A percentile compares a stretch with the other conserved stretches of the same genome.
These are phyloP conservation scores for Lethocerus indicus DNA, from an alignment of 1,140 invertebrate genomes.

Conservation along the genomic window DNA sequence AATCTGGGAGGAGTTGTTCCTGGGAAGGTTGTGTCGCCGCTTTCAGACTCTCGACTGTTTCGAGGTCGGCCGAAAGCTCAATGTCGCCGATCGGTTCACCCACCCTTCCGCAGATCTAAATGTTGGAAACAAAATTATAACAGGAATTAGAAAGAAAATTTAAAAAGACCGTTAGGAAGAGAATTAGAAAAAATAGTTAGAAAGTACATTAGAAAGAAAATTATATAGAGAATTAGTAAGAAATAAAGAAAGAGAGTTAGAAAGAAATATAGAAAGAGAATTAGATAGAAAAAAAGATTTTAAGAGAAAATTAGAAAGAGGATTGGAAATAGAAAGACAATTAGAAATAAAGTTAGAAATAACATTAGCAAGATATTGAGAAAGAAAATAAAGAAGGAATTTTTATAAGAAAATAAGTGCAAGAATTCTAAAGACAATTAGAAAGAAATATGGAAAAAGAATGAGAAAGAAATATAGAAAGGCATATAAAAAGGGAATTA, in stretches of 20 bases:
- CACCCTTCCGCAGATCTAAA: conserved; percentile 48
- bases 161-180: background rate
- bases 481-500: background rate
- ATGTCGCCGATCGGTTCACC: conserved; percentile 47
- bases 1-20: conserved; percentile 79
- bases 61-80: conserved; percentile 56
- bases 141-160: background rate
- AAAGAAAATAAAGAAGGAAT: background rate
- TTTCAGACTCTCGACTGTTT: conserved; percentile 40
- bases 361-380: background rate
- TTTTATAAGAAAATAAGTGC: background rate
- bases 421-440: background rate
- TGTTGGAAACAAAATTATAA: background rate
- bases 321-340: background rate
- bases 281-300: background rate
- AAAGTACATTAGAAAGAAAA: background rate
- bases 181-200: background rate
- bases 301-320: background rate
- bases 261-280: background rate
- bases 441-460: background rate
- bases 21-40: conserved; percentile 36
- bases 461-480: background rate
- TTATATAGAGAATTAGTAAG: background rate
- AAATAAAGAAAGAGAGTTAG: background rate
- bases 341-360: background rate